Evolutionary conservation across 2,888 invertebrate species (phyloP).

Genomic region (Chymomyza fuscimana): DNA sequence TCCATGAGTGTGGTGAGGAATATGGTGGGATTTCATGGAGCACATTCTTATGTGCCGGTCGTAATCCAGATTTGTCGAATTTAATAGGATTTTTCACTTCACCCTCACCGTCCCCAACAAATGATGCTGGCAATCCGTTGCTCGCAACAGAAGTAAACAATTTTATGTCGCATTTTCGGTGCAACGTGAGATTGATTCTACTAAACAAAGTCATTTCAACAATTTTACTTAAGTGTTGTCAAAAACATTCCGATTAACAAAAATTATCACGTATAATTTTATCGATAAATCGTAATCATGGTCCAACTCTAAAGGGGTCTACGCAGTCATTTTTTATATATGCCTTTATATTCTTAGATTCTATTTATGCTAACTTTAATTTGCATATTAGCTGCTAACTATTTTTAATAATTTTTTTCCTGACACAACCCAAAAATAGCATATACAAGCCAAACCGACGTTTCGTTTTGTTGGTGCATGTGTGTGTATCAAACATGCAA

Average conservation of each 20-base stretch:
- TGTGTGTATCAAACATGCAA: too few relatives aligned
- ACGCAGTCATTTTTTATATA: too few relatives aligned
- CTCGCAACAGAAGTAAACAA: constrained; percentile 12
- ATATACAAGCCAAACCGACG: too few relatives aligned
- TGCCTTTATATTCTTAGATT: too few relatives aligned
- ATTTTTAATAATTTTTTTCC: too few relatives aligned
- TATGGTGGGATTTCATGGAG: constrained; percentile 84
- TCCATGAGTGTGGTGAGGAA: constrained; percentile 81
- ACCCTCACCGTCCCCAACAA: constrained; percentile 14
- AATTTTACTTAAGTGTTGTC: neutral
- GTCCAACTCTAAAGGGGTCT: too few relatives aligned
- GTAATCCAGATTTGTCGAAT: constrained; percentile 85
- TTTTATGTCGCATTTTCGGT: neutral
- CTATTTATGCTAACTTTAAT: too few relatives aligned
- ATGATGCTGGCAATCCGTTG: constrained; percentile 21
- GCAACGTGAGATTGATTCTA: constrained; percentile 11
- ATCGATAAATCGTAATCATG: too few relatives aligned
- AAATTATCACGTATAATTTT: constrained; percentile 11
- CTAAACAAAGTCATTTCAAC: neutral
- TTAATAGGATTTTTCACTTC: neutral
- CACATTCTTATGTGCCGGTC: constrained; percentile 82
- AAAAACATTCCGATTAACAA: constrained; percentile 30
- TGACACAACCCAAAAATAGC: too few relatives aligned
- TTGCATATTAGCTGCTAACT: too few relatives aligned
- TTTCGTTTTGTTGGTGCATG: too few relatives aligned